Base-by-base conservation (phyloP, 2,113 vertebrate species). In the Grus americana region DNA sequence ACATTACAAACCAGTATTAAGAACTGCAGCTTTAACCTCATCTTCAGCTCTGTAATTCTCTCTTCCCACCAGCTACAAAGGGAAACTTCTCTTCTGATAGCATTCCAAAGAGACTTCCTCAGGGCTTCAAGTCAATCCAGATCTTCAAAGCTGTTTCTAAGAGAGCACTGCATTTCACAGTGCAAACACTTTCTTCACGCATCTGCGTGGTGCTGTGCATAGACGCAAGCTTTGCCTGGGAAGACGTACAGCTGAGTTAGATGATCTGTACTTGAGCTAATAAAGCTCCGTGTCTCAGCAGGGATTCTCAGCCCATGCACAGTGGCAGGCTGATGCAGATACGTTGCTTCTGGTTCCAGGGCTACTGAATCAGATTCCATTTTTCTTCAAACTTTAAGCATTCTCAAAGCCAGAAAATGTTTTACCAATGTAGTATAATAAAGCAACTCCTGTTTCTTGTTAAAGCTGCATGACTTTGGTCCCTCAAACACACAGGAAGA, bases 131-230 rank as follows among this genome's bases (percentile, higher is more conserved):
- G 80, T 26, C 7, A 5, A 73, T 17, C 18, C 63, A 73, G 18
- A 54, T 70, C 80, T 91, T 72, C 78, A 58, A 71, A 87, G 24
- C 32, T n/a, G 50, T 50, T 85, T 79, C 81, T 23, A 50, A 52
- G 17, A 55, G 40, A 81, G 42, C 22, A 5, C 21, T 32, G 75
- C 52, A n/a, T 58, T 86, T 49, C 61, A 36, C 63, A 16, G 6
- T 2, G 27, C 6, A 62, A 87, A 74, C 15, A 1, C 46, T 36
- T 38, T 27, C 68, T 55, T 49, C 40, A 23, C 3, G 0, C 55
- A 42, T 6, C 4, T 0, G 16, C 2, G 1, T 1, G 54, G 61
- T 30, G 70, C 57, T 44, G 78, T 44, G 42, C 11, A 23, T 0
- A 44, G 62, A 46, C 1, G 32, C 67, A 61, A 27, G 54, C 54